Conservation (phyloP, 2,113 vertebrate species). For the Electrona antarctica region DNA sequence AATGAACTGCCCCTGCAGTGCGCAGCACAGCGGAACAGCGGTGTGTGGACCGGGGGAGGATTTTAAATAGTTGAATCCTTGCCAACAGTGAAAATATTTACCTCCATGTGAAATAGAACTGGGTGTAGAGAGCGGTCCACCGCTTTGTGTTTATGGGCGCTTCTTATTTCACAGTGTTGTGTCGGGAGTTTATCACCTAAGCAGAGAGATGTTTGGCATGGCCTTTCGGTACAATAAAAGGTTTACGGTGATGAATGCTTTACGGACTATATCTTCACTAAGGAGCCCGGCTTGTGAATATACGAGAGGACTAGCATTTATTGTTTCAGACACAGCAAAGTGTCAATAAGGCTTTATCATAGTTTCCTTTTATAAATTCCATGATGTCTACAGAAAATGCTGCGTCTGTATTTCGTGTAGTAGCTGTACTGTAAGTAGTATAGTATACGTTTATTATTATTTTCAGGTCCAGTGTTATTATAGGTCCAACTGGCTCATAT, state of each 20-base stretch:
- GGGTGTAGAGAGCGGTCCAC: constrained; percentile 48
- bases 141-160: constrained; percentile 43
- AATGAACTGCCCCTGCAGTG: constrained; percentile 7
- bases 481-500: too few species aligned
- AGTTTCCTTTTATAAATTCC: background rate
- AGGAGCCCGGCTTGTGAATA: constrained; percentile 54
- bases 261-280: constrained; percentile 52
- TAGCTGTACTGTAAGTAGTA: too few species aligned
- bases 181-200: constrained; percentile 57
- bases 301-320: constrained; percentile 59
- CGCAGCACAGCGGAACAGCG: constrained; percentile 16
- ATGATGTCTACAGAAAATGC: background rate
- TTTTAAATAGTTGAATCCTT: constrained; percentile 31
- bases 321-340: constrained; percentile 39
- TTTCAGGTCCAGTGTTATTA: background rate
- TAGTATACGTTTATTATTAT: constrained; percentile 5
- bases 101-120: constrained; percentile 44
- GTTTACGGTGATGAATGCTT: constrained; percentile 66
- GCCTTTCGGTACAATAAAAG: constrained; percentile 60
- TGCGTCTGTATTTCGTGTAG: background rate
- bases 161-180: constrained; percentile 52
- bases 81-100: constrained; percentile 61
- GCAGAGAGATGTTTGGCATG: constrained; percentile 53
- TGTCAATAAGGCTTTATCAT: constrained; percentile 25
- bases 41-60: constrained; percentile 14